These are phyloP conservation scores for Drosophila obscura DNA, from an alignment of 1,140 invertebrate species.

Conservation along the genomic window DNA sequence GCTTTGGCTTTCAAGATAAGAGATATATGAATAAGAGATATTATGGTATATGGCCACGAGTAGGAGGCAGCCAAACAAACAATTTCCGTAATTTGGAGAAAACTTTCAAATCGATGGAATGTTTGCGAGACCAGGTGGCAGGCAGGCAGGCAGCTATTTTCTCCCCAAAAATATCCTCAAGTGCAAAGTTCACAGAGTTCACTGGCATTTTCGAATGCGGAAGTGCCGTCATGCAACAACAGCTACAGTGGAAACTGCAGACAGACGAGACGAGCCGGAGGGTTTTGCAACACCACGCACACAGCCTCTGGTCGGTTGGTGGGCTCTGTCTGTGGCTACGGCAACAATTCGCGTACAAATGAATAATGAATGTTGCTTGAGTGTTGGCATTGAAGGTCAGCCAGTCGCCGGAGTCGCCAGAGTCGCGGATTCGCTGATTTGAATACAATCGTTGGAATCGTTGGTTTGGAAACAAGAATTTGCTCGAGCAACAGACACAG, in stretches of 20 bases:
- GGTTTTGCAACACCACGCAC: no score
- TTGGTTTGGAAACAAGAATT: constrained; percentile 58
- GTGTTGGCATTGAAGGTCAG: constrained; percentile 63
- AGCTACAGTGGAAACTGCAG: no score
- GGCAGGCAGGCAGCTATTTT: constrained; percentile 8
- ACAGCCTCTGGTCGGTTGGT: no score
- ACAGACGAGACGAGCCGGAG: no score
- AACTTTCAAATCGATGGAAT: no score
- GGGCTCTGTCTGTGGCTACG: no score
- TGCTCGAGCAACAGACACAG: constrained; percentile 25
- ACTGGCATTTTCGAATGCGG: no score
- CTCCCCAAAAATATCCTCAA: no score
- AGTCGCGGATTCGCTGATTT: constrained; percentile 46
- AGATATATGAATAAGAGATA: background rate
- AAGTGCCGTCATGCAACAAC: no score
- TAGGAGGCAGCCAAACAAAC: constrained; percentile 4
- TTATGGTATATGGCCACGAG: background rate
- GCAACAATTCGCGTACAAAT: no score
- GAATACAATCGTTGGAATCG: constrained; percentile 65
- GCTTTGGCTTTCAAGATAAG: constrained; percentile 20
- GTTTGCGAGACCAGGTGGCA: no score
- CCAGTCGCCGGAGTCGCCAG: constrained; percentile 39
- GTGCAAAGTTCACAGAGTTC: no score
- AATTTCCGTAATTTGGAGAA: background rate
- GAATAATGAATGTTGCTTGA: constrained; percentile 47